Conservation (phyloP, 2,797 vertebrate species). For the Lemur catta region DNA sequence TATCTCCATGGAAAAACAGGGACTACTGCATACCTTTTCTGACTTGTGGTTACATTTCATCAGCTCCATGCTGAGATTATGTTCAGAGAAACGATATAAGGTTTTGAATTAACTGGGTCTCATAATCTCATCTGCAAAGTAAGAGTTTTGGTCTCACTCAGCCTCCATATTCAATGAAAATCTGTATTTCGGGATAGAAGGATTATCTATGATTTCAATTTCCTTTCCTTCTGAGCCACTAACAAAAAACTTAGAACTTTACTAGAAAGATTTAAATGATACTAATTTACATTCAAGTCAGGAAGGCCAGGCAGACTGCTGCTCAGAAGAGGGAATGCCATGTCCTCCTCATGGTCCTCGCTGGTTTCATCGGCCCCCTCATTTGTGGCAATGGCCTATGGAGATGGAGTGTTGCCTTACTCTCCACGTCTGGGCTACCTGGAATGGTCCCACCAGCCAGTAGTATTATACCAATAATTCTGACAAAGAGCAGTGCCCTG, state of each 20-base stretch:
- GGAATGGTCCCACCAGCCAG: constrained; percentile 87
- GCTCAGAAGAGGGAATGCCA: constrained; percentile 88
- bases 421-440: constrained; percentile 89
- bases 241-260: not conserved
- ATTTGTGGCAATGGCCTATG: constrained; percentile 91
- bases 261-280: not conserved
- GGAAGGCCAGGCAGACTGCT: constrained; percentile 87
- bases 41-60: not conserved
- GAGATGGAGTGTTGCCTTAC: constrained; percentile 88
- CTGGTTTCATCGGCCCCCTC: constrained; percentile 88
- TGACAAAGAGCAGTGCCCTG: constrained; percentile 92
- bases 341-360: constrained; percentile 90
- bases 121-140: not conserved
- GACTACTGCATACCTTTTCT: not conserved
- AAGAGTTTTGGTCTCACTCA: not conserved
- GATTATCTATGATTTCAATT: not conserved
- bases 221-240: not conserved
- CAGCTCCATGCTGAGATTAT: not conserved
- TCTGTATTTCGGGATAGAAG: not conserved
- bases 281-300: constrained; percentile 82
- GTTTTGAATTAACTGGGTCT: not conserved
- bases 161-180: not conserved
- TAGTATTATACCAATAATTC: constrained; percentile 88
- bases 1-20: not conserved
- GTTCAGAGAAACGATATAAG: not conserved